These are phyloP conservation scores for Planiliza haematocheilus DNA, from an alignment of 2,113 vertebrate species.

Conservation along the genomic window DNA sequence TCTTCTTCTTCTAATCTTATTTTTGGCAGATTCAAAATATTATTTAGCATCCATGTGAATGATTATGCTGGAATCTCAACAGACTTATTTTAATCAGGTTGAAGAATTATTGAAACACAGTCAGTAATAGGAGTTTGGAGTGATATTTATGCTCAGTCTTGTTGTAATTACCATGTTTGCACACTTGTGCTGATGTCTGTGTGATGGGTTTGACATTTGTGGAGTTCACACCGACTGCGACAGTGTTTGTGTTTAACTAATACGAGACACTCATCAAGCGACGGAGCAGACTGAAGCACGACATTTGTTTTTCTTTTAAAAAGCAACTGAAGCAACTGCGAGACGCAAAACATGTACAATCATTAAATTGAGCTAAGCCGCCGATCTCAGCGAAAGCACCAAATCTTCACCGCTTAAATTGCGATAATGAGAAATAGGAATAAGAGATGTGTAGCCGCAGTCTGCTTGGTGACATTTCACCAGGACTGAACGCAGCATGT, in stretches of 20 bases:
- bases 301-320: background rate
- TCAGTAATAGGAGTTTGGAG: no score
- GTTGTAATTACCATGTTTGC: background rate
- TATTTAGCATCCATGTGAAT: no score
- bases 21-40: no score
- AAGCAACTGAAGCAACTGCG: no score
- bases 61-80: no score
- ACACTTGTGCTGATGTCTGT: background rate
- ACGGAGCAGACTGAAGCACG: background rate
- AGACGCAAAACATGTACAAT: background rate
- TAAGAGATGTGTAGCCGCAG: background rate
- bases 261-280: slow-evolving; percentile 13
- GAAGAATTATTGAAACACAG: no score
- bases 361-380: background rate
- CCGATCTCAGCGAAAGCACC: no score
- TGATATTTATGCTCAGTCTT: background rate
- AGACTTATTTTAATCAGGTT: no score
- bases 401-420: no score
- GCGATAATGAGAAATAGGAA: no score
- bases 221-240: background rate
- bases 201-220: slow-evolving; percentile 12
- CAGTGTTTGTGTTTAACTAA: background rate
- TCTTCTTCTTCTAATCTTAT: no score
- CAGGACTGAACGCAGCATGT: background rate
- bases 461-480: slow-evolving; percentile 23